These are phyloP conservation scores for Thaumetopoea pityocampa DNA, from an alignment of 1,140 invertebrate genomes.

Conservation along the genomic window DNA sequence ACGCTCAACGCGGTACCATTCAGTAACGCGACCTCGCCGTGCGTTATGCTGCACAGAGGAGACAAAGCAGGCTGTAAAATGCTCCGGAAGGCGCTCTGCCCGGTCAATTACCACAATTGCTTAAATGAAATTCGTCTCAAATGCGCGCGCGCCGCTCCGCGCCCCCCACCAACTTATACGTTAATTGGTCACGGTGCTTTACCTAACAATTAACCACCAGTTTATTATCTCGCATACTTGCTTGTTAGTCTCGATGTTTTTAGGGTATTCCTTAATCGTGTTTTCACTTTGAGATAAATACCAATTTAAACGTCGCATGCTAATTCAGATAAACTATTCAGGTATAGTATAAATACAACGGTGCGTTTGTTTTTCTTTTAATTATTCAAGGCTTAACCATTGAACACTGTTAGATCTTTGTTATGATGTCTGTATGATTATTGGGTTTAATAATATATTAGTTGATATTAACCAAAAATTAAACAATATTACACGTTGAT, in stretches of 20 bases:
- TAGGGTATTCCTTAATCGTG: slow-evolving; percentile 13
- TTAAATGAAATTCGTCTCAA: slow-evolving; percentile 69
- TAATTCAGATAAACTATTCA: too few relatives aligned
- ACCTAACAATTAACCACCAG: slow-evolving; percentile 58
- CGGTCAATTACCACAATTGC: slow-evolving; percentile 70
- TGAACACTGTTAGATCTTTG: too few relatives aligned
- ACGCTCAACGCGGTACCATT: too few relatives aligned
- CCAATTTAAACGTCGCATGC: not conserved
- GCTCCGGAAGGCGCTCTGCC: slow-evolving; percentile 58
- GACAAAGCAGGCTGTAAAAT: slow-evolving; percentile 39
- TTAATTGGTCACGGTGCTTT: slow-evolving; percentile 71
- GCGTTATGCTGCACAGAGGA: slow-evolving; percentile 26
- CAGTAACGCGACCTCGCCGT: too few relatives aligned
- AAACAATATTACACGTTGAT: too few relatives aligned
- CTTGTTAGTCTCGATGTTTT: slow-evolving; percentile 23
- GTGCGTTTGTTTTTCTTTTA: too few relatives aligned
- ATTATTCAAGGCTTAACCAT: too few relatives aligned
- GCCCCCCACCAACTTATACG: slow-evolving; percentile 28
- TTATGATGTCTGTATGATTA: too few relatives aligned
- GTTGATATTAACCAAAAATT: too few relatives aligned
- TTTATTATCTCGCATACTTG: slow-evolving; percentile 32
- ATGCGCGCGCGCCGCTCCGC: slow-evolving; percentile 31
- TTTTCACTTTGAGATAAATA: slow-evolving; percentile 3
- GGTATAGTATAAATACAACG: too few relatives aligned
- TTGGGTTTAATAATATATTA: too few relatives aligned